phyloP scores from a whole-genome alignment of 53 echinoderm and acorn worm genomes.

The Holothuria scabra region DNA sequence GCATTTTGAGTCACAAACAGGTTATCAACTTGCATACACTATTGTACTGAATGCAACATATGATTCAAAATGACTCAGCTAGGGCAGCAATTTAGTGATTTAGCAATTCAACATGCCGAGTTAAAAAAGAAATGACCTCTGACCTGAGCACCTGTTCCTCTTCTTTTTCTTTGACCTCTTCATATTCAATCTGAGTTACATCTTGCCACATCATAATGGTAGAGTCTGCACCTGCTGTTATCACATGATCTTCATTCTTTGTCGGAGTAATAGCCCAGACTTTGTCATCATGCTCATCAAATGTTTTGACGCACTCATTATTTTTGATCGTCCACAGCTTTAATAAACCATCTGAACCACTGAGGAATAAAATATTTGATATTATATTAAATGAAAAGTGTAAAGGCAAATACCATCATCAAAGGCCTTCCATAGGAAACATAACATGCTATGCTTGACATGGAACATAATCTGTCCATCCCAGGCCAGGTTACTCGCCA shows the following conservation, averaged over 20 bases:
- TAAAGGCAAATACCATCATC: background rate
- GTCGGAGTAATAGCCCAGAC: slow-evolving; percentile 81
- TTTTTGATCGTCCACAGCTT: slow-evolving; percentile 99
- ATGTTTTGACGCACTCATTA: slow-evolving; percentile 87
- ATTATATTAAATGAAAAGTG: too few species aligned
- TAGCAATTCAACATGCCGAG: background rate
- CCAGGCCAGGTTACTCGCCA: too few species aligned
- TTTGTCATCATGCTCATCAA: slow-evolving; percentile 91
- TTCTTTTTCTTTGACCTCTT: slow-evolving; percentile 81
- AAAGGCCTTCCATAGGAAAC: too few species aligned
- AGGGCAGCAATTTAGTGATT: too few species aligned
- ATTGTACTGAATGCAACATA: too few species aligned
- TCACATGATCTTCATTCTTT: slow-evolving; percentile 63
- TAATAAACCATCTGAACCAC: slow-evolving; percentile 94
- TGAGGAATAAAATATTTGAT: too few species aligned
- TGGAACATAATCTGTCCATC: too few species aligned
- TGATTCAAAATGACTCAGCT: too few species aligned
- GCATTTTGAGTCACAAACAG: too few species aligned
- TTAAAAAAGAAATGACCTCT: slow-evolving; percentile 36
- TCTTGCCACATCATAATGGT: slow-evolving; percentile 90
- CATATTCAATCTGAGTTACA: slow-evolving; percentile 86
- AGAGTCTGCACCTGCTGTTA: slow-evolving; percentile 84
- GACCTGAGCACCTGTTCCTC: slow-evolving; percentile 91
- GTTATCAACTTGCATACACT: too few species aligned
- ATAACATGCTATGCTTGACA: too few species aligned